These are phyloP conservation scores for Sycophaga agraensis DNA, from an alignment of 1,140 invertebrate species.

Conservation along the genomic window DNA sequence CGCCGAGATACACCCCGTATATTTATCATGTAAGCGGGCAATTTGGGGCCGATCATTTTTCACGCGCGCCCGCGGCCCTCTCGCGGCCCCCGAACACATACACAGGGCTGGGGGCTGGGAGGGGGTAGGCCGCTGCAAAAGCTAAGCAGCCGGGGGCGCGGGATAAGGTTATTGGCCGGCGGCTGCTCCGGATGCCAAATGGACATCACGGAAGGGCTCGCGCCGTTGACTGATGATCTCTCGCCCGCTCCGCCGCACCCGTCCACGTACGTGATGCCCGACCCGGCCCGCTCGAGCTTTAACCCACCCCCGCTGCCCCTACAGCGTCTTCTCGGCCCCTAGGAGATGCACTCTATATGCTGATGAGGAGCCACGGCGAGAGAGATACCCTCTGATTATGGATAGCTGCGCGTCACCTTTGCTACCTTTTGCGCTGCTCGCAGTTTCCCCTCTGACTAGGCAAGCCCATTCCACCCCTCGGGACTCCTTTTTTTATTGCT, in stretches of 20 bases:
- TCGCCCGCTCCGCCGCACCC: conserved; percentile 34
- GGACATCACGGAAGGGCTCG: conserved; percentile 45
- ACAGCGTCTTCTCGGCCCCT: conserved; percentile 13
- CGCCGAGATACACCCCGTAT: conserved; percentile 33
- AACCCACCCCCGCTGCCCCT: neutral
- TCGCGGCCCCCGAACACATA: too few species aligned
- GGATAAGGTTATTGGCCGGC: conserved; percentile 52
- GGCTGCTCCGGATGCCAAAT: conserved; percentile 47
- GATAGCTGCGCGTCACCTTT: conserved; percentile 18
- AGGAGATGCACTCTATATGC: conserved; percentile 48
- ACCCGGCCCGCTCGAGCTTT: neutral
- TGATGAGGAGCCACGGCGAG: conserved; percentile 39
- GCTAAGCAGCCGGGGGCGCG: neutral
- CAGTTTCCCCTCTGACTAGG: too few species aligned
- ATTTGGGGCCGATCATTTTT: conserved; percentile 59
- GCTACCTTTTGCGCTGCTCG: neutral
- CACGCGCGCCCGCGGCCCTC: conserved; percentile 41
- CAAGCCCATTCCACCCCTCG: too few species aligned
- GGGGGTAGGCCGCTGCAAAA: neutral
- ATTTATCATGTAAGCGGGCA: conserved; percentile 60
- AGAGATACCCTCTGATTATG: conserved; percentile 29
- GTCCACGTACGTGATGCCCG: conserved; percentile 32
- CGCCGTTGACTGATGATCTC: conserved; percentile 53
- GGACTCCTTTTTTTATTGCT: too few species aligned
- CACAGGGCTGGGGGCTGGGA: conserved; percentile 1